Evolutionary conservation across 2,888 invertebrate species (phyloP).

Genomic region (Rapana venosa): DNA sequence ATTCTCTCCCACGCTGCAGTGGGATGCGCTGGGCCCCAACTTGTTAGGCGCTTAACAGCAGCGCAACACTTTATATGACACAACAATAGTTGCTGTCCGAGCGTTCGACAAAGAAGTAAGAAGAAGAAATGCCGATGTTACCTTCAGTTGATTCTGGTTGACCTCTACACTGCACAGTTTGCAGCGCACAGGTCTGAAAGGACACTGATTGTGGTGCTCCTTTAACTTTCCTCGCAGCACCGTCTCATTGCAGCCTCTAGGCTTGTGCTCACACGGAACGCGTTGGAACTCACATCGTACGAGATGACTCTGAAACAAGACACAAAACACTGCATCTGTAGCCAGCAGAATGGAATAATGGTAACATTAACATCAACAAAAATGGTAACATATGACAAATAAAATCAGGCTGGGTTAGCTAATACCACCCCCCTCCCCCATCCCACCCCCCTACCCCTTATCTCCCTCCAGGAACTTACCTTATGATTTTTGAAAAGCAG

Average conservation of each 20-base stretch:
- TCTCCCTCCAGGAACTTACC: slow-evolving; percentile 50
- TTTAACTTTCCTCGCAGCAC: slow-evolving; percentile 39
- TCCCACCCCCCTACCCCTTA: background rate
- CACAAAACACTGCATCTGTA: background rate
- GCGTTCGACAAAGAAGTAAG: too few relatives aligned
- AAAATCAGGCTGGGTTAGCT: background rate
- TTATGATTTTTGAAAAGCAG: slow-evolving; percentile 56
- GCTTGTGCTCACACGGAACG: slow-evolving; percentile 29
- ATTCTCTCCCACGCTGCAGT: too few relatives aligned
- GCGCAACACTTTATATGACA: too few relatives aligned
- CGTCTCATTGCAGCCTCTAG: slow-evolving; percentile 38
- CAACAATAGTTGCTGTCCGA: too few relatives aligned
- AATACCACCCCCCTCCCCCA: too few relatives aligned
- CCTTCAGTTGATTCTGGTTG: slow-evolving; percentile 37
- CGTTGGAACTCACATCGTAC: slow-evolving; percentile 38
- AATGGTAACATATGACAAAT: background rate
- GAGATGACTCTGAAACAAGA: slow-evolving; percentile 37
- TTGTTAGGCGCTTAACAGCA: too few relatives aligned
- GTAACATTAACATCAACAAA: too few relatives aligned
- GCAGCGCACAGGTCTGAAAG: slow-evolving; percentile 53
- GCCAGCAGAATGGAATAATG: background rate
- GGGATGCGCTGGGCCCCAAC: too few relatives aligned
- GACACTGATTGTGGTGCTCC: slow-evolving; percentile 59
- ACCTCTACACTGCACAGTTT: slow-evolving; percentile 38
- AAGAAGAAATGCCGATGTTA: slow-evolving; percentile 8